phyloP scores from a whole-genome alignment of 2,113 vertebrate species.

The Silurus glanis region DNA sequence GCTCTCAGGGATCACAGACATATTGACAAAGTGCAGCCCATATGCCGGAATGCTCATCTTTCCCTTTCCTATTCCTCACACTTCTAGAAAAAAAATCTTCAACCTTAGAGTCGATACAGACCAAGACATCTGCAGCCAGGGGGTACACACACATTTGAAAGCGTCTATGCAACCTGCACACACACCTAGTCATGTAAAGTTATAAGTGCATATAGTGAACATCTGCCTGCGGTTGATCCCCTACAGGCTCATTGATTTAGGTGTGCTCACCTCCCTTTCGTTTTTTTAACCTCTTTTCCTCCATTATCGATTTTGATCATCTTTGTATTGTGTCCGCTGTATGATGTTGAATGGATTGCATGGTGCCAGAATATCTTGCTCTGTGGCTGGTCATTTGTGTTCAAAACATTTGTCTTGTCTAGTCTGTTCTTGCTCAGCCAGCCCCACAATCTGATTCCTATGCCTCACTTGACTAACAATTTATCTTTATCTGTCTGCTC shows the following conservation, averaged over 20 bases:
- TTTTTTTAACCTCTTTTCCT: conserved; percentile 58
- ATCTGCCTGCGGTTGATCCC: conserved; percentile 62
- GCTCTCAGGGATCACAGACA: conserved; percentile 46
- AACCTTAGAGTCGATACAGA: conserved; percentile 55
- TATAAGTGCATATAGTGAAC: not conserved
- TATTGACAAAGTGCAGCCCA: conserved; percentile 62
- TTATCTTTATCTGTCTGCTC: conserved; percentile 37
- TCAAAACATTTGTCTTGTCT: conserved; percentile 49
- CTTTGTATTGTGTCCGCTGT: conserved; percentile 56
- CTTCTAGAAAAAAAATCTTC: conserved; percentile 59
- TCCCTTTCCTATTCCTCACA: conserved; percentile 54
- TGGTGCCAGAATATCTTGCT: conserved; percentile 61
- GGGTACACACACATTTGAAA: conserved; percentile 19
- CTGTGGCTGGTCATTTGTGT: conserved; percentile 57
- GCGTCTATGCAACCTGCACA: not conserved
- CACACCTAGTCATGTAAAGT: conserved; percentile 42
- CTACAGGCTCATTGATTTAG: conserved; percentile 65
- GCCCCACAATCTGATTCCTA: conserved; percentile 45
- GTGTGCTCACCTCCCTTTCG: conserved; percentile 63
- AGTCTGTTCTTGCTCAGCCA: conserved; percentile 18
- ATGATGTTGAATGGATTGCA: conserved; percentile 50
- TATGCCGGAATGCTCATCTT: conserved; percentile 46
- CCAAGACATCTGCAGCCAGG: conserved; percentile 46
- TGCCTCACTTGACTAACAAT: conserved; percentile 32
- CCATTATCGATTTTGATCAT: conserved; percentile 65